Percentiles rank a stretch among this genome's conserved stretches.
Evolutionary conservation across 2,113 vertebrate genomes (phyloP).

Genomic region (Pholis gunnellus): DNA sequence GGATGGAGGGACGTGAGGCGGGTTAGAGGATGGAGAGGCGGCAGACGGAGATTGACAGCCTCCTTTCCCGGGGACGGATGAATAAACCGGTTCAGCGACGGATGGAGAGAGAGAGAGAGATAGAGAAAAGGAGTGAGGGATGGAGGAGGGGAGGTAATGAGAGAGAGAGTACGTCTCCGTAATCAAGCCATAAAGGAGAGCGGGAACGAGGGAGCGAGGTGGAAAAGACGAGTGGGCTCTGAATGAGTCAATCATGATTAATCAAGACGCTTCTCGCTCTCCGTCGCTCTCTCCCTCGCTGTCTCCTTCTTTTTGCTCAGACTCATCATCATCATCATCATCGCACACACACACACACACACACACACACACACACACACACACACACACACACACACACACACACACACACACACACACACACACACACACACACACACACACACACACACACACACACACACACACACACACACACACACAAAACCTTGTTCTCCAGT

Average conservation of each 20-base stretch:
- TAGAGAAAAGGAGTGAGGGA: constrained; percentile 37
- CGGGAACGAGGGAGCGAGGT: constrained; percentile 60
- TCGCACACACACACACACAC: background rate
- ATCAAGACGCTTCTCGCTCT: constrained; percentile 79
- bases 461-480: background rate
- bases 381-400: constrained; percentile 3
- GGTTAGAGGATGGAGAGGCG: constrained; percentile 61
- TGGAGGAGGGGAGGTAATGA: constrained; percentile 66
- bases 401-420: background rate
- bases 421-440: background rate
- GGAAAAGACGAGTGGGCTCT: constrained; percentile 72
- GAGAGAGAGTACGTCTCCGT: constrained; percentile 69
- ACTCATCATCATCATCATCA: constrained; percentile 57
- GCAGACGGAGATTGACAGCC: constrained; percentile 75
- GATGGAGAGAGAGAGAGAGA: constrained; percentile 41
- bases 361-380: background rate
- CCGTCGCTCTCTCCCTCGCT: constrained; percentile 31
- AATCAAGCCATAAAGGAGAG: constrained; percentile 79
- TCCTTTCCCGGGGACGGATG: constrained; percentile 72
- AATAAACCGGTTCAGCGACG: constrained; percentile 68
- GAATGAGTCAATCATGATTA: constrained; percentile 86
- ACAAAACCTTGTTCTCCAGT: constrained; percentile 10
- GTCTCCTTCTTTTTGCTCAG: constrained; percentile 47
- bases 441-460: constrained; percentile 5
- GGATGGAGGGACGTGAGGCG: constrained; percentile 43